Conservation (phyloP, 2,113 vertebrate genomes). For the Scartelaos histophorus region DNA sequence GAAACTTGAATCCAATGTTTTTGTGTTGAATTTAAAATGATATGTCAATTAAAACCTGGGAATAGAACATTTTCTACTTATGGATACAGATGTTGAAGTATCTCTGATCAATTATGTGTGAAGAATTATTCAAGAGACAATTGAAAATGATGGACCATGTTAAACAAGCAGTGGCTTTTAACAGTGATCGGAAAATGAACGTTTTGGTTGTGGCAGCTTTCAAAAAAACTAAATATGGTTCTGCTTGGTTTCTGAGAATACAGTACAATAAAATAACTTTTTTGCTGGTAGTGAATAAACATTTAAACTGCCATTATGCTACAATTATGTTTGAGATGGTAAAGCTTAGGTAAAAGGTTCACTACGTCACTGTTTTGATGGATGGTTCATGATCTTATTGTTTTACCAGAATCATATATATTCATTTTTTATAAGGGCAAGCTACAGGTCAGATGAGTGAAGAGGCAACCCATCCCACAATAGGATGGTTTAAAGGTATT, state of each 20-base stretch:
- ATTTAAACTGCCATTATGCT: too few relatives aligned
- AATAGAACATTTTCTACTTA: neutral
- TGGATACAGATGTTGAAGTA: neutral
- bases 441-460: too few relatives aligned
- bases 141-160: neutral
- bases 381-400: too few relatives aligned
- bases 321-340: too few relatives aligned
- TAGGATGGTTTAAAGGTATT: too few relatives aligned
- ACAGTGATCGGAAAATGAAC: neutral
- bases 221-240: neutral
- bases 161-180: neutral
- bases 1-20: neutral
- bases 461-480: too few relatives aligned
- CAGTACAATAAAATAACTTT: neutral
- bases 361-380: too few relatives aligned
- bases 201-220: constrained; percentile 6
- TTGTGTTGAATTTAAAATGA: neutral
- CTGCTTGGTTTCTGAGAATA: neutral
- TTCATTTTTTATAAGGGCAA: too few relatives aligned
- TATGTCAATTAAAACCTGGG: neutral
- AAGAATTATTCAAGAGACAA: neutral
- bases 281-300: neutral
- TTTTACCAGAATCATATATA: neutral
- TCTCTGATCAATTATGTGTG: neutral
- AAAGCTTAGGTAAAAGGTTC: too few relatives aligned